Evolutionary conservation across 2,797 vertebrate species (phyloP), one percentile per base, ranked within the genome.

Genomic region (Dromococcyx pavoninus): DNA sequence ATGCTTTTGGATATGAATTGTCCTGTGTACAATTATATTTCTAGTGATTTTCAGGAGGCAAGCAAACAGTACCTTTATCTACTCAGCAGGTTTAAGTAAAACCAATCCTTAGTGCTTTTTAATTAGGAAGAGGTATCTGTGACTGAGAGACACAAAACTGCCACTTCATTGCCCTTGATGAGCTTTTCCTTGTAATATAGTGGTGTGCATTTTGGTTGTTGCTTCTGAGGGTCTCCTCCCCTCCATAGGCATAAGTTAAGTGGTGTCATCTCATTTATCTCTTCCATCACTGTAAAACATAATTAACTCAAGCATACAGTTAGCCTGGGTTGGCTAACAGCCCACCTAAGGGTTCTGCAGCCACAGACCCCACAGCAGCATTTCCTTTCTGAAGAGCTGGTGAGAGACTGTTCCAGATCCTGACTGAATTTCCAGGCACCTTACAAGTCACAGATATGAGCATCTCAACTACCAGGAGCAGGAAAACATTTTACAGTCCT

Each of bases 201-300:
- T 17, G 15, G 54, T 27, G 13, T 65, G 18, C 21, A 61, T 70
- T 72, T 43, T 5, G 3, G 51, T 41, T 30, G 11, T 4, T 35
- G 56, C 28, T 41, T 22, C 60, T 61, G 30, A 37, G 43, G 33
- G 74, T 17, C 58, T 78, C 30, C 44, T 62, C 15, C 22, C 12
- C 44, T 82, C 41, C 22, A 2, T 0, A 4, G 39, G 35, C 12
- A 3, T 1, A 4, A 51, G 19, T 15, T 70, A 77, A 17, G 28
- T 30, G 13, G 1, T 33, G 30, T 22, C 44, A 30, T 14, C 30
- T 61, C 54, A 2, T 17, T 67, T 11, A 32, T 28, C 18, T n/a
- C 27, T 30, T 32, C 27, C 76, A 37, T 9, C 30, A 2, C 17
- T 72, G 62, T 11, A 27, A 54, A 58, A 7, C 24, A 11, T 24